phyloP scores from a whole-genome alignment of 2,113 vertebrate genomes.

The Psittacula cyanocephala region DNA sequence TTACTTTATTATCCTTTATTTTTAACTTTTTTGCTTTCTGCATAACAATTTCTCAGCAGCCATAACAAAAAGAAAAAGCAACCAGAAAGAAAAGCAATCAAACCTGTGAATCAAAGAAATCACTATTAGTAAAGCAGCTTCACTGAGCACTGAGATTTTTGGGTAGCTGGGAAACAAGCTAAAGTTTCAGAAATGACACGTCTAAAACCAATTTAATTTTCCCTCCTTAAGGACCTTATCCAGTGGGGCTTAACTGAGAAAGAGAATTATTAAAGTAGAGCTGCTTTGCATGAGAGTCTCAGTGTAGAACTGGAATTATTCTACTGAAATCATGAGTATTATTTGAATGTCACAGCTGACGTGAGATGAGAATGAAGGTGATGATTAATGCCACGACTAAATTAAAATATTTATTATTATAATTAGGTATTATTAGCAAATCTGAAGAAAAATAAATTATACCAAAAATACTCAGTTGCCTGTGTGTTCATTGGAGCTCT shows the following conservation, averaged over 20 bases:
- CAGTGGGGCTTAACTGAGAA: background rate
- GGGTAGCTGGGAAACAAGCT: background rate
- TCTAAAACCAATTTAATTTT: background rate
- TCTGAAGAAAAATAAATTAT: slow-evolving; percentile 22
- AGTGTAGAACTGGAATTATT: background rate
- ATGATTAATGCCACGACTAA: slow-evolving; percentile 57
- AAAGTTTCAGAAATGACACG: background rate
- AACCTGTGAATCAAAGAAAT: background rate
- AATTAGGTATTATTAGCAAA: slow-evolving; percentile 44
- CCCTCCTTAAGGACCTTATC: background rate
- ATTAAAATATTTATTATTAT: slow-evolving; percentile 64
- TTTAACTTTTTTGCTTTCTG: background rate
- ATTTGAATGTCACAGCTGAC: slow-evolving; percentile 57
- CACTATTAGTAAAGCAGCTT: background rate
- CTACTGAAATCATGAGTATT: slow-evolving; percentile 3
- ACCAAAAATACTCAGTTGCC: background rate
- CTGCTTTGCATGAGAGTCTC: background rate
- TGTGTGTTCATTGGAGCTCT: background rate
- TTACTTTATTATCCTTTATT: background rate
- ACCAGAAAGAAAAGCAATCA: background rate
- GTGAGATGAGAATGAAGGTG: slow-evolving; percentile 40
- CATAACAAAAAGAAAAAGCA: background rate
- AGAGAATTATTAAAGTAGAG: background rate
- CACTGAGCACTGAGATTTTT: background rate
- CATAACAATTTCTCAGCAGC: background rate